Conservation (phyloP, 2,888 invertebrate genomes). For the Yponomeuta malinellus region DNA sequence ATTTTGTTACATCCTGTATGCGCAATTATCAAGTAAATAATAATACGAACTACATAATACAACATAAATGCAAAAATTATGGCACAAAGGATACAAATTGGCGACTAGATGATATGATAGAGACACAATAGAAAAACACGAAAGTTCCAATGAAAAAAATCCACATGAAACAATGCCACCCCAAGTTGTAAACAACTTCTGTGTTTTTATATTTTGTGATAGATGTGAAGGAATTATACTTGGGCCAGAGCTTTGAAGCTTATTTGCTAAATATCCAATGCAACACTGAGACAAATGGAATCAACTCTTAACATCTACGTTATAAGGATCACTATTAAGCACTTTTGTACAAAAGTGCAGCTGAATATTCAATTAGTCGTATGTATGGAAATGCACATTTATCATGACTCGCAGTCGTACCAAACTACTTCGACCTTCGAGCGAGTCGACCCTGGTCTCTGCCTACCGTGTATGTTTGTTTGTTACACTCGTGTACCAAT, state of each 20-base stretch:
- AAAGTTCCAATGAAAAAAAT: background rate
- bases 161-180: background rate
- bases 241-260: background rate
- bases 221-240: too few species aligned
- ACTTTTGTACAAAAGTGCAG: too few species aligned
- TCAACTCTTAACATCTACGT: background rate
- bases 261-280: background rate
- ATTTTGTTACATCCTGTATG: background rate
- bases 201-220: background rate
- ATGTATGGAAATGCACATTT: too few species aligned
- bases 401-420: too few species aligned
- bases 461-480: too few species aligned
- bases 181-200: background rate
- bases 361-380: too few species aligned
- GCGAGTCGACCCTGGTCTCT: too few species aligned
- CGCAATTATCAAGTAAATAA: background rate
- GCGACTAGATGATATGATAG: background rate
- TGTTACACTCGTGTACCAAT: too few species aligned
- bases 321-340: background rate
- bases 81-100: background rate
- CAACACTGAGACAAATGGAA: background rate
- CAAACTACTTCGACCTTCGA: too few species aligned
- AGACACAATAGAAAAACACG: background rate
- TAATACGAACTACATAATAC: background rate
- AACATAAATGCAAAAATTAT: background rate